Evolutionary conservation across 1,140 invertebrate genomes (phyloP).

Genomic region (Drosophila mauritiana): DNA sequence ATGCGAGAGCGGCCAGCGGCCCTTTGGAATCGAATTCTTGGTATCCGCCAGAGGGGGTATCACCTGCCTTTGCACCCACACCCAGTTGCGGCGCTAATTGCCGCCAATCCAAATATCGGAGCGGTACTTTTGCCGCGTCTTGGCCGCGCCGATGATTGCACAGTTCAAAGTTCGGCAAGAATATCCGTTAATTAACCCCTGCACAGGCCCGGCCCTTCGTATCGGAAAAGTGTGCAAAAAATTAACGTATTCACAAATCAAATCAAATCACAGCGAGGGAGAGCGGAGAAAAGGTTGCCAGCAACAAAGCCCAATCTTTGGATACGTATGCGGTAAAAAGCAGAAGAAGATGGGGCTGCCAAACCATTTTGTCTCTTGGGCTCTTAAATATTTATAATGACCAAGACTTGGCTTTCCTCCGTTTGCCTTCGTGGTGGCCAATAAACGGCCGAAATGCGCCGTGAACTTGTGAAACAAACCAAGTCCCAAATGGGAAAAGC

Average conservation of each 20-base stretch:
- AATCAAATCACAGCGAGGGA: constrained; percentile 2
- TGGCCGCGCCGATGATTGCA: constrained; percentile 22
- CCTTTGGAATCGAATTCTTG: constrained; percentile 44
- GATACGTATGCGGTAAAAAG: constrained; percentile 36
- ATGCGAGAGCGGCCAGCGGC: constrained; percentile 32
- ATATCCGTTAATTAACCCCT: constrained; percentile 54
- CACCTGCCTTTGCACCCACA: constrained; percentile 63
- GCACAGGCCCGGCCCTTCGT: constrained; percentile 15
- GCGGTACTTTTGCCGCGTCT: constrained; percentile 17
- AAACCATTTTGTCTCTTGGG: constrained; percentile 67
- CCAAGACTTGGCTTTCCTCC: constrained; percentile 28
- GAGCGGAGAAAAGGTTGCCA: constrained; percentile 19
- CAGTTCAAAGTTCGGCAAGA: constrained; percentile 59
- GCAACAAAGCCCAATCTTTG: constrained; percentile 26
- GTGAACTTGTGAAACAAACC: constrained; percentile 51
- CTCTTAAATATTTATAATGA: constrained; percentile 63
- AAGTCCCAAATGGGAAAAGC: constrained; percentile 2
- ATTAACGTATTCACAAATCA: not conserved
- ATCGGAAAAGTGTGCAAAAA: constrained; percentile 32
- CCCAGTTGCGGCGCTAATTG: constrained; percentile 51
- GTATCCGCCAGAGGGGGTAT: not conserved
- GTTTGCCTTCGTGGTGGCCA: constrained; percentile 23
- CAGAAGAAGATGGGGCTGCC: constrained; percentile 21
- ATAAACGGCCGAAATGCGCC: constrained; percentile 50
- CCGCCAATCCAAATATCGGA: constrained; percentile 18